Conservation (phyloP, 35 echinoderm and acorn worm genomes). For the Holothuria glaberrima region DNA sequence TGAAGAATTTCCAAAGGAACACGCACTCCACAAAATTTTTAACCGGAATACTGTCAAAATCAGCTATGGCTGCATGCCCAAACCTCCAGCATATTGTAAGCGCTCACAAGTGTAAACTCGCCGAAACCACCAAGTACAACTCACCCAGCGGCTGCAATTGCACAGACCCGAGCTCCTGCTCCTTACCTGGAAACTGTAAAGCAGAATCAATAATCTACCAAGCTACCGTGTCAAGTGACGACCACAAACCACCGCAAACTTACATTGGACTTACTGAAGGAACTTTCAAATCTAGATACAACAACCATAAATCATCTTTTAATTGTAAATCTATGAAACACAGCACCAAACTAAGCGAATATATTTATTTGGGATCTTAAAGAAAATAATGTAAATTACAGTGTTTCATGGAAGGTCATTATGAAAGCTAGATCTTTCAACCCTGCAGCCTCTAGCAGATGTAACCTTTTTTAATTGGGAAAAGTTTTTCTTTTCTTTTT, state of each 20-base stretch:
- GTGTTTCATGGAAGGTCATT: not conserved
- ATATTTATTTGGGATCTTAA: no score
- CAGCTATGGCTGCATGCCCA: not conserved
- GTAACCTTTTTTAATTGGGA: constrained; percentile 8
- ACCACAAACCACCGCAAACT: not conserved
- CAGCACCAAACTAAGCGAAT: no score
- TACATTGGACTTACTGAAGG: not conserved
- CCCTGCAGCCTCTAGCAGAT: not conserved
- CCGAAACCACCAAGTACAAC: not conserved
- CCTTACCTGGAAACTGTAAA: no score
- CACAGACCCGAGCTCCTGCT: no score
- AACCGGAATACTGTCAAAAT: no score
- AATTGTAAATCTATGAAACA: not conserved
- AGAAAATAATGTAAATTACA: constrained; percentile 20
- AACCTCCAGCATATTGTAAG: not conserved
- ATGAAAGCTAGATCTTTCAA: not conserved
- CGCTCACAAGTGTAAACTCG: not conserved
- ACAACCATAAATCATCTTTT: no score
- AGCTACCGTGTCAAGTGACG: not conserved
- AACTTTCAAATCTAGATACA: not conserved
- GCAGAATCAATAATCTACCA: no score
- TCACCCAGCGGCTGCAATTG: no score
- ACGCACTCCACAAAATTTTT: no score
- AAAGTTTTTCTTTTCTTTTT: constrained; percentile 22
- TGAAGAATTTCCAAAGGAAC: not conserved